Evolutionary conservation across 2,888 invertebrate genomes (phyloP), one percentile per base, ranked within the genome.

Genomic region (Eupithecia centaureata): DNA sequence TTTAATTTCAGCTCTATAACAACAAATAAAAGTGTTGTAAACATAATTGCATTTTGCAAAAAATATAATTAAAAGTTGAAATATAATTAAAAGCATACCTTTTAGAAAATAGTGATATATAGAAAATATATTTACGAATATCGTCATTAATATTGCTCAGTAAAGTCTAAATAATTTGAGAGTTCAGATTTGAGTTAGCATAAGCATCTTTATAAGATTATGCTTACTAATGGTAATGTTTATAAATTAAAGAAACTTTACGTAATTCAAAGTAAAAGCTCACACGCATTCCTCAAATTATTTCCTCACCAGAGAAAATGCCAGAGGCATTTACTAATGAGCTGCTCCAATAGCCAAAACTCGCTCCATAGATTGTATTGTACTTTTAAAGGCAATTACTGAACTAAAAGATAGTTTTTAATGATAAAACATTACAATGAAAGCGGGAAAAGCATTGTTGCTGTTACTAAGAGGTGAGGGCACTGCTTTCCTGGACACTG

Each of bases 241-340:
- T 15, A n/a, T 28, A 30, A 56, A 30, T 27, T 30, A 27, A 28
- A 28, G 8, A 12, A 47, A n/a, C 30, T 56, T 56, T 30, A 7
- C 32, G 57, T 32, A 57, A 33, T 32, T 32, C 32, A 57, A 57
- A 57, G 30, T 57, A 59, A 58, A 65, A 65, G 42, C 57, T 61
- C 60, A 63, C 60, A 66, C 63, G 69, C 63, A 63, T 69, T 65
- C 62, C 32, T 22, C n/a, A 59, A 32, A 30, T 28, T 62, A 70
- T 65, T 69, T 63, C 66, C 61, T 57, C 63, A 63, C 63, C 35
- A 54, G 47, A 61, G 61, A 63, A 66, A 70, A 61, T 61, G 69
- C 69, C 65, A 63, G 61, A 47, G 69, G 69, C 69, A 51, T 35
- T 63, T 18, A 66, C 60, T 70, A 70, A 70, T 66, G 69, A 63